Percentiles rank a stretch among this genome's conserved stretches.
Evolutionary conservation across 2,888 invertebrate genomes (phyloP).

Genomic region (Mythimna vitellina): DNA sequence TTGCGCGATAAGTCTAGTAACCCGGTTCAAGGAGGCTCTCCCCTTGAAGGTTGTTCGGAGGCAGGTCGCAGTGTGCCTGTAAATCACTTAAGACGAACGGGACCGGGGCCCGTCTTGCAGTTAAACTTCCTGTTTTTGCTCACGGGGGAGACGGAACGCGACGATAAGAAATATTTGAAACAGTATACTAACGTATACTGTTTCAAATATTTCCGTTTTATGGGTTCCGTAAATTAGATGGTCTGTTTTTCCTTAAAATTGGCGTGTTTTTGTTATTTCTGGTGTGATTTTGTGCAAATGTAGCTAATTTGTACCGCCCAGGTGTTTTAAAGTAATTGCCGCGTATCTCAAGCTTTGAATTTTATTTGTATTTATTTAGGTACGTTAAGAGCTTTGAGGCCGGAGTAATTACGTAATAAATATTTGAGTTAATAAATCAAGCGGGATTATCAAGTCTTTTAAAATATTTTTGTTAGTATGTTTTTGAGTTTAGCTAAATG

Average conservation of each 20-base stretch:
- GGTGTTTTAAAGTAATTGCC: constrained; percentile 41
- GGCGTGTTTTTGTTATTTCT: constrained; percentile 49
- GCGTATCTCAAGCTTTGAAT: constrained; percentile 17
- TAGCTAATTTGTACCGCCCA: constrained; percentile 40
- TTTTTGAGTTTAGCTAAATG: background rate
- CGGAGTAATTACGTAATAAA: background rate
- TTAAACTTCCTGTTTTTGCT: constrained; percentile 86
- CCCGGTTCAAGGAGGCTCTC: constrained; percentile 75
- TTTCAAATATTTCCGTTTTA: too few species aligned
- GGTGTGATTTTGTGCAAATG: constrained; percentile 56
- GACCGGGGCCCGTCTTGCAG: constrained; percentile 75
- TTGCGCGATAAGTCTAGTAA: constrained; percentile 78
- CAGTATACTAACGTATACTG: too few species aligned
- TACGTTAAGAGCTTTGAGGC: background rate
- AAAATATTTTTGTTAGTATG: background rate
- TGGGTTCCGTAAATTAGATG: constrained; percentile 62
- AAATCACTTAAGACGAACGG: constrained; percentile 87
- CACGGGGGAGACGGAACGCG: constrained; percentile 76
- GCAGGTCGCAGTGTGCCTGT: constrained; percentile 84
- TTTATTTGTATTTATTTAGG: constrained; percentile 29
- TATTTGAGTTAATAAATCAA: background rate
- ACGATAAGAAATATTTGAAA: constrained; percentile 83
- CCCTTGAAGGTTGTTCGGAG: constrained; percentile 73
- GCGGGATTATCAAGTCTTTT: background rate
- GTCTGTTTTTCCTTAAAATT: constrained; percentile 56